Conservation (phyloP, 2,888 invertebrate species). For the Microctonus brassicae region DNA sequence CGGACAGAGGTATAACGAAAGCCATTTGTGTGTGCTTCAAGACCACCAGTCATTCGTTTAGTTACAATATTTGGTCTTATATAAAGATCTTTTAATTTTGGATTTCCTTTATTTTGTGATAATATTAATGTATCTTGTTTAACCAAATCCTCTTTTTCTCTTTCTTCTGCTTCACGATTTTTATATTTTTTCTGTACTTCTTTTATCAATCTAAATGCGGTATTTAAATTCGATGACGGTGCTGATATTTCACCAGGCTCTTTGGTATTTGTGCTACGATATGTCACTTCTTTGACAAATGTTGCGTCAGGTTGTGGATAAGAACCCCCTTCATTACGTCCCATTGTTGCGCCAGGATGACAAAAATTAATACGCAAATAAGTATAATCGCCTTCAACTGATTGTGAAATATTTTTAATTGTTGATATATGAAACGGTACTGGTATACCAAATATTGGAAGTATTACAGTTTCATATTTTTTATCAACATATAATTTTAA, state of each 20-base stretch:
- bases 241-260: constrained; percentile 96
- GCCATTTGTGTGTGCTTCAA: constrained; percentile 97
- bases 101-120: constrained; percentile 96
- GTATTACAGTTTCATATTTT: constrained; percentile 97
- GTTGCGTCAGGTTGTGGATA: constrained; percentile 97
- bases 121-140: constrained; percentile 97
- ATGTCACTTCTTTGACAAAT: constrained; percentile 99
- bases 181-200: constrained; percentile 99
- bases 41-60: constrained; percentile 88
- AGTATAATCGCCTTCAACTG: constrained; percentile 98
- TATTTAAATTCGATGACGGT: constrained; percentile 95
- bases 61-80: constrained; percentile 99
- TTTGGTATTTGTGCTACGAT: constrained; percentile 96
- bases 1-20: constrained; percentile 98
- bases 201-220: constrained; percentile 97
- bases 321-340: constrained; percentile 89
- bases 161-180: constrained; percentile 97
- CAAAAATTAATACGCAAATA: constrained; percentile 98
- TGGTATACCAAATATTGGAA: constrained; percentile 95
- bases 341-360: constrained; percentile 97
- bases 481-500: constrained; percentile 95
- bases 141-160: constrained; percentile 98
- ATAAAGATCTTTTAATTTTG: constrained; percentile 96
- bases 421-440: constrained; percentile 99
- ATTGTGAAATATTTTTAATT: constrained; percentile 98